Conservation (phyloP, 2,113 vertebrate species). For the Cisticola juncidis region DNA sequence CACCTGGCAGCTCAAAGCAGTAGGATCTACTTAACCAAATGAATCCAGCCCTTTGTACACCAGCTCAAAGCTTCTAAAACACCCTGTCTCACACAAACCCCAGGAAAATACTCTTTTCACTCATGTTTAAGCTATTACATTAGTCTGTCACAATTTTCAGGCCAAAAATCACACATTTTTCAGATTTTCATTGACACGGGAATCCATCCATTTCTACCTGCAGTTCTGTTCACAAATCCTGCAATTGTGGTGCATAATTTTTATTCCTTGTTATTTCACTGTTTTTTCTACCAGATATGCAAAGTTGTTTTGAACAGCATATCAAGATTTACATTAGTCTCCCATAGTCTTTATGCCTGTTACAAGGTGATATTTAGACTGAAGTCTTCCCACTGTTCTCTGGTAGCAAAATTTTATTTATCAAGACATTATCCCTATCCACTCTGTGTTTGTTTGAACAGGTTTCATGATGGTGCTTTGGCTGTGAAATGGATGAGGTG, state of each 20-base stretch:
- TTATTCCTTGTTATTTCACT: constrained; percentile 2
- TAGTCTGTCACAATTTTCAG: background rate
- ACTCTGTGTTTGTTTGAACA: background rate
- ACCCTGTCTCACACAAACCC: background rate
- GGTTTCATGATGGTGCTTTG: background rate
- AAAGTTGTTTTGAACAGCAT: constrained; percentile 40
- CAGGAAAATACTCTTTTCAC: background rate
- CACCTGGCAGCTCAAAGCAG: background rate
- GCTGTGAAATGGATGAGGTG: background rate
- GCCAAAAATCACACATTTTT: background rate
- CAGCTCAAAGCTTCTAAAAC: background rate
- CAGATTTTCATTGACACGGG: background rate
- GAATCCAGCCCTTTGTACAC: background rate
- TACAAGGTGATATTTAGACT: background rate
- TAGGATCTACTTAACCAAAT: background rate
- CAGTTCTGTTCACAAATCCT: background rate
- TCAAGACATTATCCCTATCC: background rate
- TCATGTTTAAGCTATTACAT: background rate
- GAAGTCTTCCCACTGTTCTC: background rate
- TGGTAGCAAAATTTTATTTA: background rate
- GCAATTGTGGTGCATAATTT: background rate
- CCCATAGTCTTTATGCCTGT: background rate
- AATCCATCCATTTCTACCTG: constrained; percentile 11
- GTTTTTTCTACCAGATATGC: background rate
- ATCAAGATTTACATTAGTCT: constrained; percentile 46